A percentile compares a stretch with the other conserved stretches of the same genome.
Evolutionary conservation across 2,113 vertebrate species (phyloP).

Genomic region (Salvelinus alpinus): DNA sequence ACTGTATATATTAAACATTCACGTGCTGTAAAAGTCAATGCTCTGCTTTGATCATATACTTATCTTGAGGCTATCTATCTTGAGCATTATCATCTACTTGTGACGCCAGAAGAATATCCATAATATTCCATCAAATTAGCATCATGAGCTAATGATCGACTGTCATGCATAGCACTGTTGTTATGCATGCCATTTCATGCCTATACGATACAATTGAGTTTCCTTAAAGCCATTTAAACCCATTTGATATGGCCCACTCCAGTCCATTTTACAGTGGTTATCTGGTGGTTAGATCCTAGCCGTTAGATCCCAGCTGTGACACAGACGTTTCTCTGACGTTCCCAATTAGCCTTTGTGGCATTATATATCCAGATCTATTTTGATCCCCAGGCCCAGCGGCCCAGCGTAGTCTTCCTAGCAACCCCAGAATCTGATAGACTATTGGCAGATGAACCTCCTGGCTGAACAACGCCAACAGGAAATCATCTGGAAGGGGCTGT

Average conservation of each 20-base stretch:
- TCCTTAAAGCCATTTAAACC: conserved; percentile 50
- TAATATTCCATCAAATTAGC: conserved; percentile 49
- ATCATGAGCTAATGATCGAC: conserved; percentile 54
- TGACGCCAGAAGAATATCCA: too few species aligned
- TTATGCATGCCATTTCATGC: conserved; percentile 50
- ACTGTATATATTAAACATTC: neutral
- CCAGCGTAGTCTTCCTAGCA: conserved; percentile 11
- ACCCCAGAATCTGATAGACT: conserved; percentile 33
- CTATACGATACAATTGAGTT: conserved; percentile 55
- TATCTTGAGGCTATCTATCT: too few species aligned
- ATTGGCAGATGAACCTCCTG: conserved; percentile 48
- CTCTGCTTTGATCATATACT: too few species aligned
- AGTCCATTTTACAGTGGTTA: conserved; percentile 24
- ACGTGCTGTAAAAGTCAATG: neutral
- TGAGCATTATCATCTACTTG: too few species aligned
- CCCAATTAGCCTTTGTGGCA: conserved; percentile 52
- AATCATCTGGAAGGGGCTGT: conserved; percentile 26
- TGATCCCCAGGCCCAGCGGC: conserved; percentile 40
- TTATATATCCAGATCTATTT: conserved; percentile 34
- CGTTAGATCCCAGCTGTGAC: conserved; percentile 56
- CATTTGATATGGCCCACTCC: conserved; percentile 44
- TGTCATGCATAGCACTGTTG: conserved; percentile 26
- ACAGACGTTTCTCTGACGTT: conserved; percentile 36
- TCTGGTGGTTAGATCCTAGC: conserved; percentile 23
- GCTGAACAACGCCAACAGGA: conserved; percentile 38